Evolutionary conservation across 2,113 vertebrate species (phyloP).

Genomic region (Antechinus flavipes): DNA sequence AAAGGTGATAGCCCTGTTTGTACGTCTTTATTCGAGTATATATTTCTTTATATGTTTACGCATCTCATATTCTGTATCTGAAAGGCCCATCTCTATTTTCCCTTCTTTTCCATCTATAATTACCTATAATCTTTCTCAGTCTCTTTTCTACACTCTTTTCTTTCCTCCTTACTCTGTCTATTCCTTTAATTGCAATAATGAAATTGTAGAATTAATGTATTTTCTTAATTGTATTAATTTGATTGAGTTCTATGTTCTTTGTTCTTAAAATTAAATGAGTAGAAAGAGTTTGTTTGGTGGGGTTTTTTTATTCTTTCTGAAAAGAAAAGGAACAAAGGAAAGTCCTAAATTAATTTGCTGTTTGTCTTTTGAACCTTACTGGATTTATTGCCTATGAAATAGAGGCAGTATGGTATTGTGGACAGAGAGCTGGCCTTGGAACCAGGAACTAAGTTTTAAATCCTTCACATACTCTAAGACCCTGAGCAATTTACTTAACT

Average conservation of each 20-base stretch:
- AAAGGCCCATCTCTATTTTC: neutral
- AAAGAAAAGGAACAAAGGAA: constrained; percentile 2
- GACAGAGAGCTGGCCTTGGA: neutral
- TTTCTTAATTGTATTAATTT: constrained; percentile 14
- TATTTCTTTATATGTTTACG: neutral
- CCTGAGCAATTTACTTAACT: neutral
- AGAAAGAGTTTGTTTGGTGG: neutral
- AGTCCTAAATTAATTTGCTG: neutral
- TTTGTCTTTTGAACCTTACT: neutral
- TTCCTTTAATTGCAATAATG: constrained; percentile 1
- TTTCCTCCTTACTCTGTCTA: neutral
- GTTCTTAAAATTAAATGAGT: constrained; percentile 13
- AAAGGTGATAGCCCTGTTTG: neutral
- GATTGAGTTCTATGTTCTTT: neutral
- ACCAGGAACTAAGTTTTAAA: neutral
- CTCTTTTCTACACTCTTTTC: neutral
- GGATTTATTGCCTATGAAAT: neutral
- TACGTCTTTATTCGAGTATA: neutral
- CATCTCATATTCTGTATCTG: neutral
- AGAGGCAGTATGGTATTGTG: neutral
- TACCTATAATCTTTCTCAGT: neutral
- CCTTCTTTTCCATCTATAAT: neutral
- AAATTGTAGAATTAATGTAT: neutral
- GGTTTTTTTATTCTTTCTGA: neutral
- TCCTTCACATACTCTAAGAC: neutral